Evolutionary conservation across 2,888 invertebrate species (phyloP).

Genomic region (Leptinotarsa haldemani): DNA sequence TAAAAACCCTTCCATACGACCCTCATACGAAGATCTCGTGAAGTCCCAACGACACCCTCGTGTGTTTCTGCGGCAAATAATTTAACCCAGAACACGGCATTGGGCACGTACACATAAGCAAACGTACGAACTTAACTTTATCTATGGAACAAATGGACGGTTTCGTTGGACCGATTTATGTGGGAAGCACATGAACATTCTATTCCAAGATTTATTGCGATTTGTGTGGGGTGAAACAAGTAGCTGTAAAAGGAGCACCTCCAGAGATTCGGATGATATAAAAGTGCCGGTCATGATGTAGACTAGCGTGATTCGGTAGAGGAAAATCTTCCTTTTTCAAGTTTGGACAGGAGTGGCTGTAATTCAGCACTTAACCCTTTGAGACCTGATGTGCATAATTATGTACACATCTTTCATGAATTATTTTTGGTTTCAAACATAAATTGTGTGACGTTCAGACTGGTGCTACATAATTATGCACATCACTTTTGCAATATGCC

Average conservation of each 20-base stretch:
- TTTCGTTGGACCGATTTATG: conserved; percentile 53
- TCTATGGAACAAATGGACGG: conserved; percentile 48
- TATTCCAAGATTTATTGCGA: conserved; percentile 43
- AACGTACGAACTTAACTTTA: conserved; percentile 20
- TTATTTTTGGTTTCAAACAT: conserved; percentile 20
- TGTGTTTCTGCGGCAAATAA: conserved; percentile 10
- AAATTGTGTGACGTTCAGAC: conserved; percentile 20
- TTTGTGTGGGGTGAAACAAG: conserved; percentile 38
- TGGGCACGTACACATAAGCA: conserved; percentile 20
- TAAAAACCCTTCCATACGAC: not conserved
- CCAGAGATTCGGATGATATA: not conserved
- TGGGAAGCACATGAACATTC: conserved; percentile 50
- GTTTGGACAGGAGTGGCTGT: too few relatives aligned
- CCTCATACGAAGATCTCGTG: conserved; percentile 12
- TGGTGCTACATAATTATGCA: not conserved
- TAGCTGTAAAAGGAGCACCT: conserved; percentile 12
- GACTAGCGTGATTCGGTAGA: not conserved
- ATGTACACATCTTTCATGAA: conserved; percentile 17
- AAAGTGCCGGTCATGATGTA: conserved; percentile 6
- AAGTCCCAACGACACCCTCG: conserved; percentile 4
- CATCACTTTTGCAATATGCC: not conserved
- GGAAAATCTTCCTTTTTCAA: not conserved
- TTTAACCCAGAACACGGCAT: conserved; percentile 10
- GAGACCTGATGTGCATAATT: conserved; percentile 19
- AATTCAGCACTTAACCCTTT: not conserved